Conservation (phyloP, 2,113 vertebrate genomes). For the Brachyhypopomus occidentalis region DNA sequence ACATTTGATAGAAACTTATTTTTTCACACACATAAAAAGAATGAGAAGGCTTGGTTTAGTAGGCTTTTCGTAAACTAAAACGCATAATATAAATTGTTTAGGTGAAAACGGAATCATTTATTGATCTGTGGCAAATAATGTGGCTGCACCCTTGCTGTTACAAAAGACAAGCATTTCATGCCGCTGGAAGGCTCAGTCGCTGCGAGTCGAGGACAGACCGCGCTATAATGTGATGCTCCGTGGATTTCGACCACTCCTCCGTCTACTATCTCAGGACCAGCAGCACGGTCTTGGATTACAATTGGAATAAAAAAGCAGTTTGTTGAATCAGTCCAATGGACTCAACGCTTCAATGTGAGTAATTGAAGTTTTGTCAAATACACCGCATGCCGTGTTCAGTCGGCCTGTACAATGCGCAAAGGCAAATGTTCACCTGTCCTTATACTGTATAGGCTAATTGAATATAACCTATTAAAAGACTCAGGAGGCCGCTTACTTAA, state of each 20-base stretch:
- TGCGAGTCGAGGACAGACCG: conserved; percentile 31
- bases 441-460: background rate
- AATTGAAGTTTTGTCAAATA: background rate
- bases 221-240: conserved; percentile 51
- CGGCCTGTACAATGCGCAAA: background rate
- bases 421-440: conserved; percentile 13
- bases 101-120: background rate
- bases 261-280: conserved; percentile 20
- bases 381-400: background rate
- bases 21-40: conserved; percentile 7
- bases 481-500: background rate
- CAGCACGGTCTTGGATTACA: conserved; percentile 52
- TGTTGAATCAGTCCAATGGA: conserved; percentile 57
- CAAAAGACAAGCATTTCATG: conserved; percentile 13
- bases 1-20: conserved; percentile 31
- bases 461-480: background rate
- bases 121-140: conserved; percentile 35
- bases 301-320: conserved; percentile 50
- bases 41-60: conserved; percentile 23
- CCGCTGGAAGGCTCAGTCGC: background rate
- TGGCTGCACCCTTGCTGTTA: conserved; percentile 24
- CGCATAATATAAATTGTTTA: background rate
- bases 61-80: background rate
- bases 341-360: conserved; percentile 64
- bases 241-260: conserved; percentile 48